Base-by-base conservation (phyloP, 2,113 vertebrate species). In the Perca schrenkii region DNA sequence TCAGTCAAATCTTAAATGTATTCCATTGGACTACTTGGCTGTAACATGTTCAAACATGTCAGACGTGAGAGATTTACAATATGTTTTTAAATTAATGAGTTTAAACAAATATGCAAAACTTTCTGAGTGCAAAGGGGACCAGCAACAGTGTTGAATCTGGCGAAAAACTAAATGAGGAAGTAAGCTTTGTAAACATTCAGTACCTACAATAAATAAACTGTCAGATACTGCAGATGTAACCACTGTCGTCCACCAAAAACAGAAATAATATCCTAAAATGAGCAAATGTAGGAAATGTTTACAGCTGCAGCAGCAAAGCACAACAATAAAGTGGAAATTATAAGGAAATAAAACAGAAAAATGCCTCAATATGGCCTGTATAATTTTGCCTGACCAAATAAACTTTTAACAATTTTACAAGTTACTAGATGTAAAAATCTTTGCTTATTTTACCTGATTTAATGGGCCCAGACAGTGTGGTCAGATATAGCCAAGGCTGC, bases 361-460 rank as follows among this genome's bases (percentile, higher is more conserved):
- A 69, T 22, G 21, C 21, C 22, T 82, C 64, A 70, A 40, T 1
- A 49, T 25, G 52, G 53, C 19, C 57, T 75, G 25, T 74, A 62
- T 77, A 21, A 71, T 73, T 70, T 66, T 72, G 58, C 74, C 83
- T 63, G 68, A 86, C 68, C 66, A 83, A 83, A 91, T 79, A 86
- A 74, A 79, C 61, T 43, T 69, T 79, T 74, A 77, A 78, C 53
- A 69, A 77, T 74, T 88, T 85, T 58, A 57, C 86, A 88, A 79
- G 66, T 79, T 74, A 78, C 78, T 66, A 67, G 61, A 70, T 8
- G 15, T 85, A 68, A 86, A 85, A 85, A 88, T 69, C 74, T 62
- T 85, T 87, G 89, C 79, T 88, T 88, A 78, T 87, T 89, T 89
- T 74, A 71, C 62, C 63, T 71, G 58, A 61, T 88, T 85, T 74